A percentile compares a stretch with the other conserved stretches of the same genome.
Conservation (phyloP, 2,113 vertebrate genomes). For the human region DNA sequence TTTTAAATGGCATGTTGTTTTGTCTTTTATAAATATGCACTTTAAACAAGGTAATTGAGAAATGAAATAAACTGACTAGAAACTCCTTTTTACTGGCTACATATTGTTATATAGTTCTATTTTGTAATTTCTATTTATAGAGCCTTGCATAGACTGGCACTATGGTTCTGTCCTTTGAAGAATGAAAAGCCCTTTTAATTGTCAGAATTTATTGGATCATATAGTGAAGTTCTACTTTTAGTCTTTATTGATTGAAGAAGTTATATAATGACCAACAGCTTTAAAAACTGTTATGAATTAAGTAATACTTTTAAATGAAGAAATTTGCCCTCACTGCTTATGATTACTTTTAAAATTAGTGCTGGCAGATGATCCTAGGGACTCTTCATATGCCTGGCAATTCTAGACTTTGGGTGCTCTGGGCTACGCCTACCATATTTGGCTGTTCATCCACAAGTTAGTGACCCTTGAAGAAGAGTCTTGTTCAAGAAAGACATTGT, state of each 20-base stretch:
- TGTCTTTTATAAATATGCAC: not conserved
- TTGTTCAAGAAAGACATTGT: not conserved
- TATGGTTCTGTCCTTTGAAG: not conserved
- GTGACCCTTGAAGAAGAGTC: not conserved
- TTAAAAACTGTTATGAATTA: not conserved
- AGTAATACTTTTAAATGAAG: slow-evolving; percentile 35
- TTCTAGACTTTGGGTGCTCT: not conserved
- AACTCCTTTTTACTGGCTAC: not conserved
- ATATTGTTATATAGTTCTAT: not conserved
- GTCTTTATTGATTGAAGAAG: slow-evolving; percentile 23
- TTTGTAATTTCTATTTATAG: not conserved
- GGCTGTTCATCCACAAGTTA: not conserved
- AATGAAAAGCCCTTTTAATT: slow-evolving; percentile 32
- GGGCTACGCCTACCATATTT: not conserved
- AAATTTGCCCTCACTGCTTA: not conserved
- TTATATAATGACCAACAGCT: not conserved
- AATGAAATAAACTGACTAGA: not conserved
- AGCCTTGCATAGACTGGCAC: not conserved
- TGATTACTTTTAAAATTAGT: not conserved
- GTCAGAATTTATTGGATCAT: not conserved
- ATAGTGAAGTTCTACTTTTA: slow-evolving; percentile 40
- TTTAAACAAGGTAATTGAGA: slow-evolving; percentile 28
- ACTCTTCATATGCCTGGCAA: not conserved
- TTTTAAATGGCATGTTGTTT: not conserved
- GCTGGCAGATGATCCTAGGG: not conserved